Evolutionary conservation across 2,888 invertebrate genomes (phyloP).

Genomic region (Auanema freiburgensis): DNA sequence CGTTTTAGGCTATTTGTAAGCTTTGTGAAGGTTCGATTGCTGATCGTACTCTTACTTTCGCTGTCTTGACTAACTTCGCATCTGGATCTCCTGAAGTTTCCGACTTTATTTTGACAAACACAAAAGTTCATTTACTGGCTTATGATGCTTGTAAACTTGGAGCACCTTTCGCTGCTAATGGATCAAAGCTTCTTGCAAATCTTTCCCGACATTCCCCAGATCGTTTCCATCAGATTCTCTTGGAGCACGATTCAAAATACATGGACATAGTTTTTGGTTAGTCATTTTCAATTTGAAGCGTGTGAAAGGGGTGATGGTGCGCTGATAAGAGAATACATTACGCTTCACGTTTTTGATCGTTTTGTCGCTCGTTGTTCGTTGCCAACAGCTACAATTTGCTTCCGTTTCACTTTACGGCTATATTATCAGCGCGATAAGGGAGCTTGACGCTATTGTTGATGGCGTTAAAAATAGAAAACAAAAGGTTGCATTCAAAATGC

Average conservation of each 20-base stretch:
- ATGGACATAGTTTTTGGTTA: slow-evolving; percentile 27
- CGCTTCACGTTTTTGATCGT: too few relatives aligned
- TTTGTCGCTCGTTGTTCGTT: too few relatives aligned
- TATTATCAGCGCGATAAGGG: too few relatives aligned
- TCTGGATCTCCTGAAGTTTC: slow-evolving; percentile 42
- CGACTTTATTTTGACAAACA: slow-evolving; percentile 30
- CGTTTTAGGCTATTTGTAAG: slow-evolving; percentile 34
- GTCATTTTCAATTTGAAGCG: slow-evolving; percentile 7
- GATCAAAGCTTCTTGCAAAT: slow-evolving; percentile 43
- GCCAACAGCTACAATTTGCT: too few relatives aligned
- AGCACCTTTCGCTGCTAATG: slow-evolving; percentile 23
- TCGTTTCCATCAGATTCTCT: slow-evolving; percentile 28
- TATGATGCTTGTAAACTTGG: slow-evolving; percentile 11
- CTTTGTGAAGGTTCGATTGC: slow-evolving; percentile 40
- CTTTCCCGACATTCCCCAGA: slow-evolving; percentile 43
- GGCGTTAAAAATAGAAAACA: too few relatives aligned
- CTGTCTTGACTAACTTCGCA: slow-evolving; percentile 47
- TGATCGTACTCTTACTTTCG: slow-evolving; percentile 39
- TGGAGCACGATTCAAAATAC: slow-evolving; percentile 24
- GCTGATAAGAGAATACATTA: too few relatives aligned
- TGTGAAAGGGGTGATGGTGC: too few relatives aligned
- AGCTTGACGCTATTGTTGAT: too few relatives aligned
- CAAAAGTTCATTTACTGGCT: slow-evolving; percentile 18
- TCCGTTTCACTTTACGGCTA: too few relatives aligned
- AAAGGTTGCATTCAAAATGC: too few relatives aligned